phyloP scores from a whole-genome alignment of 2,797 vertebrate species.

The Picus viridis region DNA sequence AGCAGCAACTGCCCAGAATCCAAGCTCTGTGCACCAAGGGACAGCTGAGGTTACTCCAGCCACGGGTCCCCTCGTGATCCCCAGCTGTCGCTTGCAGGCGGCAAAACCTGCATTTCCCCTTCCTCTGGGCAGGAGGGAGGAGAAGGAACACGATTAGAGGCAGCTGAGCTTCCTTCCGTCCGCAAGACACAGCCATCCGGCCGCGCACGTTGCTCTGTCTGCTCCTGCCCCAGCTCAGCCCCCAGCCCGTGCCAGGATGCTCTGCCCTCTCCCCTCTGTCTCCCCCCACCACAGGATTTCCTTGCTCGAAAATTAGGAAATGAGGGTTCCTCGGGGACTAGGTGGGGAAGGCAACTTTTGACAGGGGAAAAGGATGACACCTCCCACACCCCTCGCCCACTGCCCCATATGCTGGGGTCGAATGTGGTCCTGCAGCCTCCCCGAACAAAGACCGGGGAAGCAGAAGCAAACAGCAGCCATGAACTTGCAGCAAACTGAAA shows the following conservation, averaged over 20 bases:
- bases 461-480: neutral
- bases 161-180: constrained; percentile 21
- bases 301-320: constrained; percentile 57
- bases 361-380: neutral
- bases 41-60: neutral
- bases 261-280: neutral
- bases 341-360: constrained; percentile 27
- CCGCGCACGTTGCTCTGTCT: too few species aligned
- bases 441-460: neutral
- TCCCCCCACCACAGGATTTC: constrained; percentile 51
- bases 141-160: neutral
- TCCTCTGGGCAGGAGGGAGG: neutral
- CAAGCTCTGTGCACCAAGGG: neutral
- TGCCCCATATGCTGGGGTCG: accelerated
- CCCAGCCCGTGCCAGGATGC: neutral
- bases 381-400: neutral
- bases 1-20: neutral
- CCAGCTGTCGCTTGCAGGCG: constrained; percentile 26
- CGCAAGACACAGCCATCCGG: neutral
- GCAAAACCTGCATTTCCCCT: neutral
- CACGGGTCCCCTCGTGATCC: neutral
- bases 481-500: neutral
- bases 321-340: constrained; percentile 39
- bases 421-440: neutral
- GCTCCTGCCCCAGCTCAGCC: neutral